Conservation (phyloP, 2,797 vertebrate species). For the Hoplostethus mediterraneus region DNA sequence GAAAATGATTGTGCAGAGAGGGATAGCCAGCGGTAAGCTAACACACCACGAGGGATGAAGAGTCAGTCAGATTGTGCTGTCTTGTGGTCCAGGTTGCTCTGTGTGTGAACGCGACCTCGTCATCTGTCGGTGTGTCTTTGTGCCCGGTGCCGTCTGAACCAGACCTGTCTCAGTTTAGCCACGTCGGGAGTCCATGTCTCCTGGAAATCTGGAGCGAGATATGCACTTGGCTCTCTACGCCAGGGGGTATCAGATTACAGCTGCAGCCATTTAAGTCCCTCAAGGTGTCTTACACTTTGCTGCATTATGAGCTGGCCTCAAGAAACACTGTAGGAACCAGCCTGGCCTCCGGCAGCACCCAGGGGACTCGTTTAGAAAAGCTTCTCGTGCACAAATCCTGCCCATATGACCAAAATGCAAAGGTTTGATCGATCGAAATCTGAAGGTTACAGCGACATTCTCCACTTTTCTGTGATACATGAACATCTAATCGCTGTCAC, state of each 20-base stretch:
- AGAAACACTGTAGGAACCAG: conserved; percentile 34
- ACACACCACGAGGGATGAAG: conserved; percentile 19
- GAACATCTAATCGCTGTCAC: not conserved
- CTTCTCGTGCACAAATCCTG: conserved; percentile 33
- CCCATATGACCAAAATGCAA: conserved; percentile 59
- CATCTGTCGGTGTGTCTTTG: conserved; percentile 61
- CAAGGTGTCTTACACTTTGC: conserved; percentile 48
- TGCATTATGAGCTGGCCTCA: conserved; percentile 58
- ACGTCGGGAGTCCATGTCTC: conserved; percentile 40
- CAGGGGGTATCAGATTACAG: conserved; percentile 14
- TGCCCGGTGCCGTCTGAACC: too few relatives aligned
- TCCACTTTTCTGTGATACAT: conserved; percentile 16
- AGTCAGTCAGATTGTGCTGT: conserved; percentile 50
- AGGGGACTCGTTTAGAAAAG: conserved; percentile 36
- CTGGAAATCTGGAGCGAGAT: conserved; percentile 27
- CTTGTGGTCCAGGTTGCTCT: conserved; percentile 53
- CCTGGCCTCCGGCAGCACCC: conserved; percentile 22
- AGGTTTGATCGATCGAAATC: conserved; percentile 45
- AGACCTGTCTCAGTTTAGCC: conserved; percentile 54
- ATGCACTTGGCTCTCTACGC: conserved; percentile 33
- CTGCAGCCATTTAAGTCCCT: conserved; percentile 29
- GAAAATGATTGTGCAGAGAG: conserved; percentile 67
- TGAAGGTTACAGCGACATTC: conserved; percentile 16
- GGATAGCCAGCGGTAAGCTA: conserved; percentile 37
- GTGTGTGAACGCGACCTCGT: conserved; percentile 69